phyloP scores from a whole-genome alignment of 2,797 vertebrate species.

The Trematomus bernacchii region DNA sequence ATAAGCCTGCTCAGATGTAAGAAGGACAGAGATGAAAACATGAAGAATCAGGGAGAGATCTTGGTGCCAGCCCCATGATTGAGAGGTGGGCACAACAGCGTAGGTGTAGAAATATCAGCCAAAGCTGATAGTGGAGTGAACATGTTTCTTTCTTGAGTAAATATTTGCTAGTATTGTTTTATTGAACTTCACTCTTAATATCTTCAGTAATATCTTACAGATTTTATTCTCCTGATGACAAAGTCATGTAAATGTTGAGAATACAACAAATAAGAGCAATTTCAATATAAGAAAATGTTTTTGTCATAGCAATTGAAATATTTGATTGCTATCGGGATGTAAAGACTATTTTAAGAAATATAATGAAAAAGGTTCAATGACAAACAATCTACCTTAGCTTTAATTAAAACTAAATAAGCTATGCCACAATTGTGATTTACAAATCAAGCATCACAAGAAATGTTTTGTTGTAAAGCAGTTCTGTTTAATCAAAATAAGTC shows the following conservation, averaged over 20 bases:
- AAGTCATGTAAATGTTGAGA: neutral
- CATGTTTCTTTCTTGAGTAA: neutral
- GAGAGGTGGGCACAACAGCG: neutral
- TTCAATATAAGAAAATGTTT: constrained; percentile 10
- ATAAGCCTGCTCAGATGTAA: constrained; percentile 1
- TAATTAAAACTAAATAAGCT: no score
- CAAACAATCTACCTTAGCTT: no score
- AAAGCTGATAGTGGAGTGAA: neutral
- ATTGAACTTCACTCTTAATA: neutral
- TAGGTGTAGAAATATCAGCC: neutral
- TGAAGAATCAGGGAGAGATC: neutral
- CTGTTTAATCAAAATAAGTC: constrained; percentile 5
- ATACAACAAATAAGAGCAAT: neutral
- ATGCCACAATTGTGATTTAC: neutral
- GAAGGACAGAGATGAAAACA: constrained; percentile 2
- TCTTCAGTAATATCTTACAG: neutral
- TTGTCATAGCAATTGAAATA: no score
- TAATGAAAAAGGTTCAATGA: no score
- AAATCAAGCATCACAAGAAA: constrained; percentile 19
- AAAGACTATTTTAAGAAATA: no score
- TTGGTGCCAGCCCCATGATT: constrained; percentile 4
- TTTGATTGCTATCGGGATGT: no score
- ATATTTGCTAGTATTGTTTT: neutral
- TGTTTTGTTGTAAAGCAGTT: constrained; percentile 8
- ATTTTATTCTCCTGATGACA: neutral